phyloP scores from a whole-genome alignment of 2,888 invertebrate genomes.

The Cheilosia variabilis region DNA sequence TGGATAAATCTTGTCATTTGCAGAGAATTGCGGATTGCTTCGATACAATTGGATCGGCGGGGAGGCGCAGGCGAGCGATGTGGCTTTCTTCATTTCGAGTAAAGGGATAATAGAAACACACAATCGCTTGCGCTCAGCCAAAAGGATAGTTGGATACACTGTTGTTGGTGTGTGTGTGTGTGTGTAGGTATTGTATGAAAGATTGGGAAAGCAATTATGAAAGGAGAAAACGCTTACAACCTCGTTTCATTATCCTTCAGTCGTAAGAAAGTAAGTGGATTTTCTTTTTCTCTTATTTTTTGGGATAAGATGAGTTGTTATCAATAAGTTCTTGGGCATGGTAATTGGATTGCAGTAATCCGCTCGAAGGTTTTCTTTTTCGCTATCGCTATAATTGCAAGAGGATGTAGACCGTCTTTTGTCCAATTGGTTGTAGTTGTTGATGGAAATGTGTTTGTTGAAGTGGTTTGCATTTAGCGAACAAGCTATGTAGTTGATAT shows the following conservation, averaged over 20 bases:
- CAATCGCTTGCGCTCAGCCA: constrained; percentile 33
- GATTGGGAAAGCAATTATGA: constrained; percentile 65
- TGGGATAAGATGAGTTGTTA: background rate
- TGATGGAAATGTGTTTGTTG: too few relatives aligned
- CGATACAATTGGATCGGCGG: constrained; percentile 66
- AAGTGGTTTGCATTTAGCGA: too few relatives aligned
- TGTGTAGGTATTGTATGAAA: background rate
- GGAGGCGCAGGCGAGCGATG: constrained; percentile 11
- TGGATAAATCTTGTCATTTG: constrained; percentile 75
- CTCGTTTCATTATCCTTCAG: constrained; percentile 47
- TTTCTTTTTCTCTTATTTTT: background rate
- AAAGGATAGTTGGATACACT: constrained; percentile 30
- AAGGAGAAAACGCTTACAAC: constrained; percentile 58
- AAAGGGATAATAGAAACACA: constrained; percentile 29
- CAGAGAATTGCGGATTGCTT: constrained; percentile 70
- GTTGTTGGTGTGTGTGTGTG: background rate
- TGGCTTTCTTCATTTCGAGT: constrained; percentile 30
- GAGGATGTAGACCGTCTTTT: too few relatives aligned
- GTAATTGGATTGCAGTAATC: constrained; percentile 64
- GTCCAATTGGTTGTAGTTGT: too few relatives aligned
- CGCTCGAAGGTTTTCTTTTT: constrained; percentile 24
- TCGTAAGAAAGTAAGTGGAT: constrained; percentile 24
- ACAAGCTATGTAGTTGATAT: too few relatives aligned
- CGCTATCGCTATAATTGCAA: background rate
- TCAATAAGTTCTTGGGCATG: constrained; percentile 38